Percentiles rank a stretch among this genome's conserved stretches.
phyloP scores from a whole-genome alignment of 2,113 vertebrate genomes.

The Theropithecus gelada region DNA sequence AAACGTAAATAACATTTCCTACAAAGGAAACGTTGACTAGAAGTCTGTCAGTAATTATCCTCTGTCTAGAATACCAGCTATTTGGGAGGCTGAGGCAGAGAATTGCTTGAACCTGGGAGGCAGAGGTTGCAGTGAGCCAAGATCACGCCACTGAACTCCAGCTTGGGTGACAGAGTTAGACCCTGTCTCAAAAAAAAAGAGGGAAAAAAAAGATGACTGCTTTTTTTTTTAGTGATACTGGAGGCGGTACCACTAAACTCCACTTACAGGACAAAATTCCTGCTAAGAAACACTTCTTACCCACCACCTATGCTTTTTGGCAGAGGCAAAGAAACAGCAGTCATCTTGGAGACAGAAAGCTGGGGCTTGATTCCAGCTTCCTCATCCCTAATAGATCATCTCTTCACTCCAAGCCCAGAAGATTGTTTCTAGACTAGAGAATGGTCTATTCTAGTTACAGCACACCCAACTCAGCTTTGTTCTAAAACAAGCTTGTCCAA shows the following conservation, averaged over 20 bases:
- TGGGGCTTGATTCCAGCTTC: not conserved
- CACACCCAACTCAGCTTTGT: not conserved
- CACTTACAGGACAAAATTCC: not conserved
- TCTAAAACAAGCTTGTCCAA: not conserved
- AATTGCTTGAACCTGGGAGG: too few species aligned
- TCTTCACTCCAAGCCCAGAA: not conserved
- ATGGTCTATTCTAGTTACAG: not conserved
- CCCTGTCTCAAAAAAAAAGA: too few species aligned
- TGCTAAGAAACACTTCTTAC: not conserved
- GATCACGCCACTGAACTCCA: too few species aligned
- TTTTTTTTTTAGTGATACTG: not conserved
- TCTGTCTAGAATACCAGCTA: constrained; percentile 20
- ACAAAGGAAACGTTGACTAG: constrained; percentile 47
- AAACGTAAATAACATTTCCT: constrained; percentile 46
- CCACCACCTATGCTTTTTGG: not conserved
- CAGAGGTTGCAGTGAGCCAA: too few species aligned
- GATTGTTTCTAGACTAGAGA: not conserved
- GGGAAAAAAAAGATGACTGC: too few species aligned
- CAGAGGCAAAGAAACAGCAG: not conserved
- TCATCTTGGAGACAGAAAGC: not conserved
- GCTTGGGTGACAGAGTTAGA: too few species aligned
- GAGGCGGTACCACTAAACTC: not conserved
- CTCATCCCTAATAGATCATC: not conserved
- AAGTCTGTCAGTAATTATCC: not conserved
- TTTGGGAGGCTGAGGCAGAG: too few species aligned